Evolutionary conservation across 2,888 invertebrate genomes (phyloP), one percentile per base, ranked within the genome.

Genomic region (Hirtodrosophila cameraria): DNA sequence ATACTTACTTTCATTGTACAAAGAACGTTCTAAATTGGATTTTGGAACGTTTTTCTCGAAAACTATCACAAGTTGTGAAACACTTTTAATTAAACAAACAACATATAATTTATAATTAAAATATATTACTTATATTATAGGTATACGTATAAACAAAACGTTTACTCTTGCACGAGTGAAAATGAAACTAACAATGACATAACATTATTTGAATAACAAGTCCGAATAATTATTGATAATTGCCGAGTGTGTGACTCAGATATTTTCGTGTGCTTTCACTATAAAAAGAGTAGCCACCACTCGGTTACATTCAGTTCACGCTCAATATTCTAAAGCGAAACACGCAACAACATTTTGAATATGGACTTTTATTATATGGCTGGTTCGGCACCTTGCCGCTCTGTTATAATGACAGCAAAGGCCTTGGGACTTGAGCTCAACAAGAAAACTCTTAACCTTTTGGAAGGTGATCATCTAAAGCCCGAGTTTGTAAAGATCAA

Each of bases 401-500:
- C 93, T 0, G 94, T 94, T 1, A 89, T 93, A 20, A 91, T 95
- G 78, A 90, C 92, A 0, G 94, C 94, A 11, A 93, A 93, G 69
- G 93, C 93, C 28, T 55, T 95, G 20, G 94, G 93, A 1, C 90
- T 95, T 12, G 92, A 94, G 1, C 86, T 95, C 30, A 94, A 95
- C 85, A 89, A 93, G 42, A 95, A 94, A 83, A 9, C 87, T 0
- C 79, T 92, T 0, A 91, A 94, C 83, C 83, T 94, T 8, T 90
- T 92, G 91, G 91, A 91, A 42, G 93, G 93, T 0, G 94, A 94
- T 66, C 94, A 95, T 13, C 74, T 94, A 35, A 94, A 92, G 13
- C 94, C 94, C 0, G 95, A 95, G 80, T 95, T 92, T 79, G 0
- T 94, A 30, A 94, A 94, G 92, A 89, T 96, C 16, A 96, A 96